Conservation (phyloP, 2,113 vertebrate species). For the Petrocephalus zakoni region DNA sequence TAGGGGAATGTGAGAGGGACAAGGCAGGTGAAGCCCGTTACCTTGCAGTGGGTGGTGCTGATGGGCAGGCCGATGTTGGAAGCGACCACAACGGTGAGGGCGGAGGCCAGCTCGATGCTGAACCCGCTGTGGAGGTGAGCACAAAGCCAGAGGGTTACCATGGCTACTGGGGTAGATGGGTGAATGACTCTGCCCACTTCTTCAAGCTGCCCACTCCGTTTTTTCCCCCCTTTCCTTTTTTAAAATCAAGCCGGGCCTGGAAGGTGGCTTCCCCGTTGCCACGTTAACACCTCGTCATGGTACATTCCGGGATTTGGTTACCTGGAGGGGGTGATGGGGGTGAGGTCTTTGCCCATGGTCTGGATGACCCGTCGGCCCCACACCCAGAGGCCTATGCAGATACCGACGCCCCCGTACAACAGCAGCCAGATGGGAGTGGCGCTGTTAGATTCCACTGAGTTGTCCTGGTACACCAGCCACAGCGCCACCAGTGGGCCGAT, state of each 20-base stretch:
- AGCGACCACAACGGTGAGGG: constrained; percentile 86
- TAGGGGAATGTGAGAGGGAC: neutral
- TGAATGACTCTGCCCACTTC: neutral
- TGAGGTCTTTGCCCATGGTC: constrained; percentile 94
- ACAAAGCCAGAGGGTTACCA: neutral
- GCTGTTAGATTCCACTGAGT: constrained; percentile 57
- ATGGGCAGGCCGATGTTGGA: constrained; percentile 95
- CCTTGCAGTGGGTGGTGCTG: constrained; percentile 98
- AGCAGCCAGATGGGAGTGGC: constrained; percentile 86
- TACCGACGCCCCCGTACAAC: constrained; percentile 85
- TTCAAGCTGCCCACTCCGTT: too few species aligned
- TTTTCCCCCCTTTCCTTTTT: too few species aligned
- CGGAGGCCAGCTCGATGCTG: constrained; percentile 95
- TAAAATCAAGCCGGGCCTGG: too few species aligned
- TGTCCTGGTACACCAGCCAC: constrained; percentile 73
- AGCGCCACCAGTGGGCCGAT: constrained; percentile 90
- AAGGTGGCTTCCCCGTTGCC: too few species aligned
- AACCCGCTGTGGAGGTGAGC: constrained; percentile 75
- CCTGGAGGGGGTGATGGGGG: constrained; percentile 92
- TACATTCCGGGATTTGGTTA: constrained; percentile 26
- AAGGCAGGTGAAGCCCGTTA: constrained; percentile 41
- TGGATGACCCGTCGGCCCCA: constrained; percentile 97
- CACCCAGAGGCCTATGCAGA: constrained; percentile 93
- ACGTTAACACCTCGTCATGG: too few species aligned
- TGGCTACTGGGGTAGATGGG: neutral